Conservation (phyloP, 2,888 invertebrate genomes). For the Heliconius hortense region DNA sequence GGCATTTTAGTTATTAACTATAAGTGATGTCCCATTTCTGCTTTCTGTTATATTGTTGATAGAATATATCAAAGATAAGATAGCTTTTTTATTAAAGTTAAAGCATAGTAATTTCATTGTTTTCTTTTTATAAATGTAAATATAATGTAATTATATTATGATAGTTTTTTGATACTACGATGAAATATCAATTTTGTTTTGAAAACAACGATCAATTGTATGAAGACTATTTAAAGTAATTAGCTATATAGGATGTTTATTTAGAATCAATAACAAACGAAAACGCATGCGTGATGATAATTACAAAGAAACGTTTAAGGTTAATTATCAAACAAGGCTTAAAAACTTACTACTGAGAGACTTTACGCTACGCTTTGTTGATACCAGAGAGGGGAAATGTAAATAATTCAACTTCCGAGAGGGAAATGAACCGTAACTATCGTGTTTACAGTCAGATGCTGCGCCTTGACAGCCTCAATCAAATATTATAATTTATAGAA, state of each 20-base stretch:
- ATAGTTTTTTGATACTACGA: neutral
- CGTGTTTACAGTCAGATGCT: no score
- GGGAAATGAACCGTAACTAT: no score
- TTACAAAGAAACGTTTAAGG: neutral
- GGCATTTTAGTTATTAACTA: conserved; percentile 39
- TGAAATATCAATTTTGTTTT: neutral
- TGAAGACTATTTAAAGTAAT: neutral
- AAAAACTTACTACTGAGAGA: neutral
- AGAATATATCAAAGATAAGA: neutral
- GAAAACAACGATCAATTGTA: neutral
- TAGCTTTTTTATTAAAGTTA: neutral
- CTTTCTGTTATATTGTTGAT: conserved; percentile 24
- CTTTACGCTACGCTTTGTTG: no score
- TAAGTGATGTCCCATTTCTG: conserved; percentile 20
- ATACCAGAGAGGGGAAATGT: no score
- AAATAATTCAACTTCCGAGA: no score
- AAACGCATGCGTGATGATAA: neutral
- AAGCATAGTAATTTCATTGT: no score
- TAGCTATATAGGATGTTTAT: neutral
- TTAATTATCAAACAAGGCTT: neutral
- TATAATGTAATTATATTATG: neutral
- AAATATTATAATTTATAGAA: no score
- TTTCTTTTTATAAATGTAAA: neutral
- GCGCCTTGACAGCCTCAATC: no score
- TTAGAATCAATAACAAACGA: neutral